Percentiles rank a stretch among this genome's conserved stretches.
Conservation (phyloP, 2,888 invertebrate species). For the Sinodicranocentrus sp. region DNA sequence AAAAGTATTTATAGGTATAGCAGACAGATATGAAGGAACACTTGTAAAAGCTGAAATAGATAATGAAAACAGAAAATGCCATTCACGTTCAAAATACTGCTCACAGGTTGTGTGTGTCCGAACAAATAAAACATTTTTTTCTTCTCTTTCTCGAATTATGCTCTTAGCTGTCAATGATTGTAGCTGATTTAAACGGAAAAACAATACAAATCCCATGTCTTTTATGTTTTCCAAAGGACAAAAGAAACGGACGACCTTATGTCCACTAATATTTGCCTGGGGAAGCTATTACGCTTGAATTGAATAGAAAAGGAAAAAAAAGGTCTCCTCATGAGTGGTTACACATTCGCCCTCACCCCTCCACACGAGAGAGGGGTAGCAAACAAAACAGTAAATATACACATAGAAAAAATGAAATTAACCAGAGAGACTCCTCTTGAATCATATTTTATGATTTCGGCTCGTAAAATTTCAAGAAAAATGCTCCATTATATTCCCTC, state of each 20-base stretch:
- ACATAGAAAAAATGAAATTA: constrained; percentile 71
- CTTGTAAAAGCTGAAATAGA: neutral
- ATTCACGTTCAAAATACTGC: neutral
- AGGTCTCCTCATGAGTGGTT: constrained; percentile 15
- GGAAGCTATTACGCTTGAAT: constrained; percentile 60
- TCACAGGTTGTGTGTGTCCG: neutral
- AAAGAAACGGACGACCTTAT: constrained; percentile 43
- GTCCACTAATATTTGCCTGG: constrained; percentile 62
- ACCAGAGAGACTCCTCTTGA: constrained; percentile 67
- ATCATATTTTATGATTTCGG: constrained; percentile 75
- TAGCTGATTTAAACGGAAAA: constrained; percentile 60
- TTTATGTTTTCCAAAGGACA: constrained; percentile 44
- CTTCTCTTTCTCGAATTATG: neutral
- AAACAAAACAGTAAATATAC: constrained; percentile 47
- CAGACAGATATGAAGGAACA: neutral
- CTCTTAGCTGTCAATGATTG: constrained; percentile 63
- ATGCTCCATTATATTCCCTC: constrained; percentile 69
- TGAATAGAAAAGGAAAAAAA: constrained; percentile 24
- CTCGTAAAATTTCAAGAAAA: constrained; percentile 71
- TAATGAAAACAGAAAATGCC: neutral
- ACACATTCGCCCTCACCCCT: constrained; percentile 21
- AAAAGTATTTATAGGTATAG: neutral
- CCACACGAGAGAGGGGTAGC: constrained; percentile 24
- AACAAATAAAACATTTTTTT: constrained; percentile 42
- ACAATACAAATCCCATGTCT: constrained; percentile 60